Conservation (phyloP, 2,113 vertebrate species). For the Camelus dromedarius region DNA sequence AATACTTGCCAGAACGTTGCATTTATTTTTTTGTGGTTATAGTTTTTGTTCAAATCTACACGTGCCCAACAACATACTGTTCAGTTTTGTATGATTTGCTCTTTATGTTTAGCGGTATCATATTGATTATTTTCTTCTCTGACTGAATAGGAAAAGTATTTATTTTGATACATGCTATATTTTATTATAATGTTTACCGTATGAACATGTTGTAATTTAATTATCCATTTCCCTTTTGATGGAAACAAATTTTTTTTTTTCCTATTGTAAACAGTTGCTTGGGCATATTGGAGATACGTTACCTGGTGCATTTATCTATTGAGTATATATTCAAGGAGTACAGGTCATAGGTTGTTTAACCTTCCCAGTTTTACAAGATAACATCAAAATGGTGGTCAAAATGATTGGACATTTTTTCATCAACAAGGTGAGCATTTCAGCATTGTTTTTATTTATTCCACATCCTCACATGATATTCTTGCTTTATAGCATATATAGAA, state of each 20-base stretch:
- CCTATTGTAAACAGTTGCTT: not conserved
- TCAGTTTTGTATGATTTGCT: not conserved
- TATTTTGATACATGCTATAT: not conserved
- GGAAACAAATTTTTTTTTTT: not conserved
- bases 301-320: not conserved
- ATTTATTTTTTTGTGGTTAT: not conserved
- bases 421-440: not conserved
- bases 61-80: not conserved
- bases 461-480: not conserved
- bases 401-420: not conserved
- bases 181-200: not conserved
- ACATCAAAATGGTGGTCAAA: not conserved
- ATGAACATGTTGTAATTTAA: not conserved
- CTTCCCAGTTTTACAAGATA: not conserved
- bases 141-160: not conserved
- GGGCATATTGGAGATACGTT: not conserved
- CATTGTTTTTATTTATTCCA: not conserved
- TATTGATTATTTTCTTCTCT: not conserved
- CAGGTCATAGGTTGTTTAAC: not conserved
- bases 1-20: not conserved
- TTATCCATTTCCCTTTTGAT: not conserved
- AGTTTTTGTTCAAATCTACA: not conserved
- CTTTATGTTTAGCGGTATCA: not conserved
- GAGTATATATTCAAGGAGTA: not conserved
- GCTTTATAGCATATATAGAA: not conserved